Conservation (phyloP, 2,888 invertebrate genomes). For the Sialis lutaria region DNA sequence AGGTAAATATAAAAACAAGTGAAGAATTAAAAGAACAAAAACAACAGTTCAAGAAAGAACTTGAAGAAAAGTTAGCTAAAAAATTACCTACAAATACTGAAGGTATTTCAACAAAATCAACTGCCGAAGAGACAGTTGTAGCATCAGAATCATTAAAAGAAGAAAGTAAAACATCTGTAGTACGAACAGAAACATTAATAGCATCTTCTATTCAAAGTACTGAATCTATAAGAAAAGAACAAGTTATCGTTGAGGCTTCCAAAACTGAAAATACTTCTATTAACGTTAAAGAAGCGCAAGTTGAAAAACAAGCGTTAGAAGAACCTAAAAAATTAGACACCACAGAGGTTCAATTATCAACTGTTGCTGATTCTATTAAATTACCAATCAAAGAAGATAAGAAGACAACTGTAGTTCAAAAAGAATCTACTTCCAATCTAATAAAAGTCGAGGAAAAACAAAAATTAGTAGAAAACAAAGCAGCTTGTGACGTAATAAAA, state of each 20-base stretch:
- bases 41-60: no score
- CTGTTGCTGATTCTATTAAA: not conserved
- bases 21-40: not conserved
- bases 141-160: conserved; percentile 18
- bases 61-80: no score
- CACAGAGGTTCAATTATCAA: not conserved
- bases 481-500: conserved; percentile 7
- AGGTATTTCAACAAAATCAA: conserved; percentile 19
- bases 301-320: not conserved
- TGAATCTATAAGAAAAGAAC: no score
- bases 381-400: conserved; percentile 17
- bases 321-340: not conserved
- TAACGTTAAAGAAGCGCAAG: not conserved
- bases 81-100: no score
- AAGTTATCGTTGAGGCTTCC: not conserved
- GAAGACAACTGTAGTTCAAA: conserved; percentile 24
- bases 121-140: conserved; percentile 15
- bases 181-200: not conserved
- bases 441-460: conserved; percentile 17
- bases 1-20: not conserved
- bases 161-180: conserved; percentile 5
- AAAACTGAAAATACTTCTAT: not conserved
- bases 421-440: conserved; percentile 19
- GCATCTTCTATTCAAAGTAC: no score
- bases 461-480: conserved; percentile 16